phyloP scores from a whole-genome alignment of 2,113 vertebrate genomes.

The Sphyrna mokarran region DNA sequence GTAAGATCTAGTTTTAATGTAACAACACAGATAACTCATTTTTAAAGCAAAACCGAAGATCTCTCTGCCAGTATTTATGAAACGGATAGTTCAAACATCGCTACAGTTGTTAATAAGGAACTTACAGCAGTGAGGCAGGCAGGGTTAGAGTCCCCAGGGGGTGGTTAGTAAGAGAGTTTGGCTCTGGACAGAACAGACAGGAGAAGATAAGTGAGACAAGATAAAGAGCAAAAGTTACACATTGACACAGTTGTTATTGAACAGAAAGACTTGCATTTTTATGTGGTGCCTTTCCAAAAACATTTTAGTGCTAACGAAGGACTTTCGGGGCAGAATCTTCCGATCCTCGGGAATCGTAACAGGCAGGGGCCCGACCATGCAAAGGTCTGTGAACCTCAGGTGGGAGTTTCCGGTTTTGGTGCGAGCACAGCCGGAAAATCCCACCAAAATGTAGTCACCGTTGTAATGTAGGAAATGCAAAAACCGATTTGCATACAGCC shows the following conservation, averaged over 20 bases:
- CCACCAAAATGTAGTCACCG: background rate
- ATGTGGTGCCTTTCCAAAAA: background rate
- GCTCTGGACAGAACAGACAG: constrained; percentile 87
- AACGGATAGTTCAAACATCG: background rate
- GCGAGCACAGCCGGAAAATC: no score
- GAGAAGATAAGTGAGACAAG: constrained; percentile 65
- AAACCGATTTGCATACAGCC: background rate
- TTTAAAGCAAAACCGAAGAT: background rate
- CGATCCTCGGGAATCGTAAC: no score
- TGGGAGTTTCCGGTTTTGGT: no score
- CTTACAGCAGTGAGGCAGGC: constrained; percentile 93
- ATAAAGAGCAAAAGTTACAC: constrained; percentile 44
- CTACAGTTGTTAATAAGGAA: constrained; percentile 58
- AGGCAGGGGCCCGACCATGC: no score
- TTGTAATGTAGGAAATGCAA: background rate
- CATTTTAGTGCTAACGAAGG: background rate
- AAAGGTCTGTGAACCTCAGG: no score
- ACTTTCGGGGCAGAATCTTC: background rate
- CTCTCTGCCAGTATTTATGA: constrained; percentile 25
- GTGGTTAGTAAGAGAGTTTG: constrained; percentile 99
- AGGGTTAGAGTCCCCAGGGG: constrained; percentile 97
- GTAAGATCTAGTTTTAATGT: background rate
- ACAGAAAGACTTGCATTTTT: background rate
- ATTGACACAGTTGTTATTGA: constrained; percentile 31
- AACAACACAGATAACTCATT: background rate